phyloP scores from a whole-genome alignment of 2,888 invertebrate species.

The Eustalomyia histrio region DNA sequence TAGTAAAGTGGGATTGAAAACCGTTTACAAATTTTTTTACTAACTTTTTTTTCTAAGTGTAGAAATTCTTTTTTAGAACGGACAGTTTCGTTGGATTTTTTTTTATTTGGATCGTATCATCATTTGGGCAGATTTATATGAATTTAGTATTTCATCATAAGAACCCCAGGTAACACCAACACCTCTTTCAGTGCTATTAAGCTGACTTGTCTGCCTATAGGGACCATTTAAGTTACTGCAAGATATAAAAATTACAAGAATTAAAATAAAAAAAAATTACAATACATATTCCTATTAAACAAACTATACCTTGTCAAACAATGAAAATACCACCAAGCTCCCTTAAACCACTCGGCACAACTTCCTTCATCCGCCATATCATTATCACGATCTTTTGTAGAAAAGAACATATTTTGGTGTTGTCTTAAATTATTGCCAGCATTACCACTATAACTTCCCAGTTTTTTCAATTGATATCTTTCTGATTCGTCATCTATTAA shows the following conservation, averaged over 20 bases:
- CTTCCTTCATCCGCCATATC: conserved; percentile 41
- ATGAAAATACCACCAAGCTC: conserved; percentile 57
- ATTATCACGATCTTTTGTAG: conserved; percentile 43
- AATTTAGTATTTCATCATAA: conserved; percentile 30
- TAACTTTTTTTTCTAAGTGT: too few species aligned
- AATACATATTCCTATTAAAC: background rate
- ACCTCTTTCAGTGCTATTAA: conserved; percentile 28
- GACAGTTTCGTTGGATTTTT: background rate
- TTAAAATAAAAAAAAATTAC: too few species aligned
- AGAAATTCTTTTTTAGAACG: too few species aligned
- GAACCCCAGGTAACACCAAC: conserved; percentile 56
- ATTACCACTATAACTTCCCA: conserved; percentile 41
- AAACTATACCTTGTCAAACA: conserved; percentile 43
- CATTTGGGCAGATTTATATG: conserved; percentile 45
- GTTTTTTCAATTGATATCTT: conserved; percentile 31
- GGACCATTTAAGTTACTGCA: conserved; percentile 49
- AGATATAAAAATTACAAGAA: background rate
- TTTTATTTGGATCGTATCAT: conserved; percentile 20
- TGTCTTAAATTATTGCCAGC: conserved; percentile 37
- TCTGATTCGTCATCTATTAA: conserved; percentile 41
- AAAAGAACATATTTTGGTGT: conserved; percentile 43
- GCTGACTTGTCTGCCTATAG: background rate
- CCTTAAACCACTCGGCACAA: conserved; percentile 55
- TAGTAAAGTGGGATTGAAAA: too few species aligned
- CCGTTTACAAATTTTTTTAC: too few species aligned